phyloP scores from a whole-genome alignment of 1,140 invertebrate species.

The Rhopalosiphum maidis region DNA sequence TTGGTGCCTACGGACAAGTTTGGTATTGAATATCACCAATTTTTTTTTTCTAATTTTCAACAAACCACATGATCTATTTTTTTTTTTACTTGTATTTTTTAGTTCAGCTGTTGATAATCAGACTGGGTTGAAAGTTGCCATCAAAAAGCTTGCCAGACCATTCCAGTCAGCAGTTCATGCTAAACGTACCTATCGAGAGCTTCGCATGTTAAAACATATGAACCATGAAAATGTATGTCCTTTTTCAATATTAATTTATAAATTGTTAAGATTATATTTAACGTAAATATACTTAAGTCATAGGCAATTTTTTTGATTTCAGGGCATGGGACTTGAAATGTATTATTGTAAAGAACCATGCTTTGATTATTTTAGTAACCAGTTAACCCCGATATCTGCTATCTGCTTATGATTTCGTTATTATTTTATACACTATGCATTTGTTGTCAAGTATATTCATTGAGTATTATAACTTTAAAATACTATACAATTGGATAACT shows the following conservation, averaged over 20 bases:
- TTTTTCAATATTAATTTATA: background rate
- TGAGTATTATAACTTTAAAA: too few species aligned
- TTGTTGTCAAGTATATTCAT: too few species aligned
- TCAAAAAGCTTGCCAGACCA: conserved; percentile 95
- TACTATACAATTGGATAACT: too few species aligned
- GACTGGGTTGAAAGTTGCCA: conserved; percentile 87
- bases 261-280: background rate
- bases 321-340: background rate
- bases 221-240: conserved; percentile 96
- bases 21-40: conserved; percentile 70
- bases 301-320: background rate
- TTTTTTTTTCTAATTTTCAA: conserved; percentile 17
- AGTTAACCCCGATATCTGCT: too few species aligned
- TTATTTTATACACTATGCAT: too few species aligned
- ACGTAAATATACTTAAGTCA: background rate
- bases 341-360: background rate
- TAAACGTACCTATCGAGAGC: conserved; percentile 96
- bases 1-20: conserved; percentile 97
- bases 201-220: conserved; percentile 97
- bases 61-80: background rate
- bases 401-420: too few species aligned
- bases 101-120: conserved; percentile 81
- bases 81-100: conserved; percentile 62
- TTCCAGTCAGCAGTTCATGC: conserved; percentile 99
- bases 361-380: background rate